These are phyloP conservation scores for Calosoma granatense DNA, from an alignment of 1,140 invertebrate genomes.

Conservation along the genomic window DNA sequence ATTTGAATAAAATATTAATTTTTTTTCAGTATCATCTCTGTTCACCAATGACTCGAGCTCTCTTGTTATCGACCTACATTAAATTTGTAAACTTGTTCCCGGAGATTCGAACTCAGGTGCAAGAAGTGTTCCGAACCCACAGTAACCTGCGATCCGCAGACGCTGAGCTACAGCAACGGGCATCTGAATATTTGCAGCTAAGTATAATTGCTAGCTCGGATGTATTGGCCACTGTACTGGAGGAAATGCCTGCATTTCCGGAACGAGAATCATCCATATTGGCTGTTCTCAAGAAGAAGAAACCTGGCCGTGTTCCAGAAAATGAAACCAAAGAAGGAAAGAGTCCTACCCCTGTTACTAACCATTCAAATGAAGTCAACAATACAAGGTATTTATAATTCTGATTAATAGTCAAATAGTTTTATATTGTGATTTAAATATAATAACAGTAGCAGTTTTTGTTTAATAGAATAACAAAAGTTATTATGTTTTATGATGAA, in stretches of 20 bases:
- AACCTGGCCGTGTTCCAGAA: conserved; percentile 81
- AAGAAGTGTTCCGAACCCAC: conserved; percentile 92
- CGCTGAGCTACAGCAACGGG: conserved; percentile 96
- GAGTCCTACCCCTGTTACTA: conserved; percentile 57
- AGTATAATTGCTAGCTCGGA: conserved; percentile 94
- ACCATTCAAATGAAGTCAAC: conserved; percentile 47
- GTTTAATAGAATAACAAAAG: conserved; percentile 14
- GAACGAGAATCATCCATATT: conserved; percentile 97
- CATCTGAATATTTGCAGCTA: conserved; percentile 95
- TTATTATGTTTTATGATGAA: conserved; percentile 6
- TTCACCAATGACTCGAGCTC: conserved; percentile 88
- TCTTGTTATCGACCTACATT: conserved; percentile 96
- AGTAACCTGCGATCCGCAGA: conserved; percentile 95
- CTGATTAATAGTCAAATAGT: neutral
- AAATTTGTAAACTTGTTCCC: conserved; percentile 99
- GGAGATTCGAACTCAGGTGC: conserved; percentile 93
- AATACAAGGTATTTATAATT: conserved; percentile 40
- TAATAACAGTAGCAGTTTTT: conserved; percentile 10
- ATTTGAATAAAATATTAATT: neutral
- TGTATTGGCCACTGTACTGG: conserved; percentile 95
- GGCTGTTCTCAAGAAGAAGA: conserved; percentile 96
- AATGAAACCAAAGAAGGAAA: conserved; percentile 71
- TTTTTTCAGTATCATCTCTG: conserved; percentile 83
- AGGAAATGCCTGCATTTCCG: conserved; percentile 99
- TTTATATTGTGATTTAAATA: conserved; percentile 11